Evolutionary conservation across 2,888 invertebrate genomes (phyloP), one percentile per base, ranked within the genome.

Genomic region (Parthenolecanium corni): DNA sequence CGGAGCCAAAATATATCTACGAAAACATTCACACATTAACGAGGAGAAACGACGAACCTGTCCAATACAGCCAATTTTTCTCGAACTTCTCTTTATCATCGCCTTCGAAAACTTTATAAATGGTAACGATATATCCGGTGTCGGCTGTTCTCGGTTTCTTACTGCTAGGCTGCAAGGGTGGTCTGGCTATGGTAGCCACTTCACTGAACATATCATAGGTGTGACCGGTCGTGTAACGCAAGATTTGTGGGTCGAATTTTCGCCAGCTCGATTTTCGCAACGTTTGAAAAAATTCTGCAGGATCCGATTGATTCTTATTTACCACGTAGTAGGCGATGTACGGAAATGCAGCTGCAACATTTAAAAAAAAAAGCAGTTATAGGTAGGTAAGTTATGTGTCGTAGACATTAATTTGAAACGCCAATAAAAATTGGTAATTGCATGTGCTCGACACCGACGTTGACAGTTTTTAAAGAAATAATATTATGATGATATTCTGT

Each of bases 1-100:
- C n/a, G n/a, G n/a, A n/a, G n/a, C n/a, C n/a, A n/a, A n/a, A n/a
- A n/a, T n/a, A n/a, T n/a, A n/a, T n/a, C n/a, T n/a, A n/a, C n/a
- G n/a, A n/a, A n/a, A n/a, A n/a, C n/a, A n/a, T n/a, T n/a, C n/a
- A n/a, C n/a, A n/a, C n/a, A n/a, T n/a, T n/a, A n/a, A n/a, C n/a
- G n/a, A n/a, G n/a, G n/a, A n/a, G n/a, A n/a, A n/a, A n/a, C n/a
- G n/a, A n/a, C 44, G 20, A 70, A 79, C 79, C 80, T 24, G 92
- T 92, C 93, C 93, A 93, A 72, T 91, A 91, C 18, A 93, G 79
- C 93, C 93, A 93, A 76, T 93, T 92, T 69, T 89, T 82, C 74
- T 93, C 93, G 73, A 93, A 89, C 67, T 88, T 85, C 71, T 92
- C 89, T 57, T 90, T 84, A 74, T 93, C 93, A 72, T 93, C 92